Conservation (phyloP, 2,797 vertebrate species). For the Sebastes diaconus region DNA sequence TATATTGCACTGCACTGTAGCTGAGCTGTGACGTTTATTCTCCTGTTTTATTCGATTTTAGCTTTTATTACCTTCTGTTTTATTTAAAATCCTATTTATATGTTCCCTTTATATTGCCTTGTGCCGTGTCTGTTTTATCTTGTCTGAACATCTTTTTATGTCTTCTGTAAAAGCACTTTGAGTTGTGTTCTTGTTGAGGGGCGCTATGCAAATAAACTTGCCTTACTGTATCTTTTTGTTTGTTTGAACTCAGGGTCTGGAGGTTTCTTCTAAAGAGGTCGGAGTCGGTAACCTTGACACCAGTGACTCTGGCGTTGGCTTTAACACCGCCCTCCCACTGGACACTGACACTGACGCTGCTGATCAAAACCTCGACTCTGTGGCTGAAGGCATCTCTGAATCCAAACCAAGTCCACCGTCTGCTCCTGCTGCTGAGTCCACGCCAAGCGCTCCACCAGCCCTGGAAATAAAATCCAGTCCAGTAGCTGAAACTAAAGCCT, state of each 20-base stretch:
- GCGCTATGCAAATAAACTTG: background rate
- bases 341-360: slow-evolving; percentile 86
- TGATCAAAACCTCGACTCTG: slow-evolving; percentile 76
- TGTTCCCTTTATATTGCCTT: slow-evolving; percentile 28
- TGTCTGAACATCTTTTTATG: background rate
- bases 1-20: slow-evolving; percentile 34
- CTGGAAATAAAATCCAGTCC: slow-evolving; percentile 57
- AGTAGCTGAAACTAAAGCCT: slow-evolving; percentile 56
- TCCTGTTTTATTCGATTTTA: slow-evolving; percentile 38
- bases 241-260: slow-evolving; percentile 78
- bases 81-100: slow-evolving; percentile 15
- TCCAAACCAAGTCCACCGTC: slow-evolving; percentile 51
- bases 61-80: slow-evolving; percentile 30
- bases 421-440: slow-evolving; percentile 47
- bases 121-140: background rate
- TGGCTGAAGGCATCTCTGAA: slow-evolving; percentile 71
- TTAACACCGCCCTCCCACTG: slow-evolving; percentile 84
- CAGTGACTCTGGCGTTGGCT: slow-evolving; percentile 86
- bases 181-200: background rate
- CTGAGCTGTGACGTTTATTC: slow-evolving; percentile 33
- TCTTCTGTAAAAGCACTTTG: background rate
- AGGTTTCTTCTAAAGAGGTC: slow-evolving; percentile 85
- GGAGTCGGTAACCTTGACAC: slow-evolving; percentile 83
- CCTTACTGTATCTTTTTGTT: slow-evolving; percentile 6
- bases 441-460: slow-evolving; percentile 59